phyloP scores from a whole-genome alignment of 2,888 invertebrate species.

The Dolomedes plantarius region DNA sequence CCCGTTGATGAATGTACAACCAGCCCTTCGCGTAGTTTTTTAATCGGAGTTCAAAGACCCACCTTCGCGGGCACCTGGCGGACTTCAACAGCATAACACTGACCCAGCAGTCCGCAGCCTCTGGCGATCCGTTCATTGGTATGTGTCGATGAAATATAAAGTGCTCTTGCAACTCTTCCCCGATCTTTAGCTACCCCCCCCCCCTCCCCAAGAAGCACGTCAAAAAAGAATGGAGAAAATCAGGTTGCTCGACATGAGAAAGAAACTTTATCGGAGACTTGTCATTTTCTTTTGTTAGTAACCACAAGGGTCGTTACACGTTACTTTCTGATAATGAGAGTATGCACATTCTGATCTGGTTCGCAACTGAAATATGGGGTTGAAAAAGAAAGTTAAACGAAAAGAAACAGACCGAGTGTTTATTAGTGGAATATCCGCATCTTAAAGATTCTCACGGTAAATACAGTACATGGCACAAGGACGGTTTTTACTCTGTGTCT shows the following conservation, averaged over 20 bases:
- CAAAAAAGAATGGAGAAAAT: slow-evolving; percentile 3
- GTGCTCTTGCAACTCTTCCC: background rate
- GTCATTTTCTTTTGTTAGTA: background rate
- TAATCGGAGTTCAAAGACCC: background rate
- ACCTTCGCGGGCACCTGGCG: background rate
- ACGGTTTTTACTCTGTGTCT: too few relatives aligned
- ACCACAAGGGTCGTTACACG: background rate
- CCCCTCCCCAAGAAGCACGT: background rate
- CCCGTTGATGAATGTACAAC: too few relatives aligned
- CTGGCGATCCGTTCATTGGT: background rate
- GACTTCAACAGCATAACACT: background rate
- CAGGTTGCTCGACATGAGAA: background rate
- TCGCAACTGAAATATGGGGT: too few relatives aligned
- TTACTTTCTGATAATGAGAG: too few relatives aligned
- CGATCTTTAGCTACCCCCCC: background rate
- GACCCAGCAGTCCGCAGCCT: slow-evolving; percentile 6
- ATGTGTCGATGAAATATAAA: background rate
- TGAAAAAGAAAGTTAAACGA: too few relatives aligned
- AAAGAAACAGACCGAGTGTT: too few relatives aligned
- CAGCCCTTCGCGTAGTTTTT: too few relatives aligned
- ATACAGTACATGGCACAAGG: too few relatives aligned
- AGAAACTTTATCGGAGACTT: background rate
- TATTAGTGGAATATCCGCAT: too few relatives aligned
- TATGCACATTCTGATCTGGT: too few relatives aligned
- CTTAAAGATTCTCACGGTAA: too few relatives aligned